phyloP scores from a whole-genome alignment of 2,113 vertebrate genomes.

The Channa argus region DNA sequence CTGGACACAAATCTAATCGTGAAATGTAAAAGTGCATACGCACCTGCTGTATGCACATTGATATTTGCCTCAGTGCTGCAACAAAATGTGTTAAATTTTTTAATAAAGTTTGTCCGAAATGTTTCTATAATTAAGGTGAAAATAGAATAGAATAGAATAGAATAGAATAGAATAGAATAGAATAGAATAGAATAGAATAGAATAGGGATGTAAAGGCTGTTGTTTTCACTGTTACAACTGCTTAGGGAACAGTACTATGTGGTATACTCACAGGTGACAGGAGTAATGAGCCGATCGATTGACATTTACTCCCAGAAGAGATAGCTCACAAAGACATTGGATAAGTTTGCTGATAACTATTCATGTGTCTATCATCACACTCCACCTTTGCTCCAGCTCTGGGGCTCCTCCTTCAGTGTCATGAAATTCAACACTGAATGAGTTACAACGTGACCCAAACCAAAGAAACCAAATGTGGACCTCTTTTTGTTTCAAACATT shows the following conservation, averaged over 20 bases:
- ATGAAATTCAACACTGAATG: conserved; percentile 1
- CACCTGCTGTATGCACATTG: conserved; percentile 1
- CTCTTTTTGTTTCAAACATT: no score
- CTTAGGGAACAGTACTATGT: not conserved
- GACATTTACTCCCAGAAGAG: not conserved
- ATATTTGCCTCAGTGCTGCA: conserved; percentile 27
- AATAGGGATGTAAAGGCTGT: not conserved
- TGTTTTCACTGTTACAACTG: conserved; percentile 1
- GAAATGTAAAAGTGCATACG: not conserved
- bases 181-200: no score
- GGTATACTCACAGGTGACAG: not conserved
- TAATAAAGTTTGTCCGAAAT: not conserved
- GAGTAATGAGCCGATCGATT: not conserved
- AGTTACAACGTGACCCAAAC: not conserved
- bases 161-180: not conserved
- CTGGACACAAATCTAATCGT: conserved; percentile 4
- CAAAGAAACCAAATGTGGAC: not conserved
- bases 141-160: not conserved
- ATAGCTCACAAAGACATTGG: not conserved
- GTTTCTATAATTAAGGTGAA: conserved; percentile 19
- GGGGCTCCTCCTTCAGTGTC: conserved; percentile 1
- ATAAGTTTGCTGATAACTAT: not conserved
- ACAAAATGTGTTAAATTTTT: conserved; percentile 1
- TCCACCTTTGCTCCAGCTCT: not conserved
- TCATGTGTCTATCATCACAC: conserved; percentile 2